Conservation (phyloP, 2,113 vertebrate species). For the Ascaphus truei region DNA sequence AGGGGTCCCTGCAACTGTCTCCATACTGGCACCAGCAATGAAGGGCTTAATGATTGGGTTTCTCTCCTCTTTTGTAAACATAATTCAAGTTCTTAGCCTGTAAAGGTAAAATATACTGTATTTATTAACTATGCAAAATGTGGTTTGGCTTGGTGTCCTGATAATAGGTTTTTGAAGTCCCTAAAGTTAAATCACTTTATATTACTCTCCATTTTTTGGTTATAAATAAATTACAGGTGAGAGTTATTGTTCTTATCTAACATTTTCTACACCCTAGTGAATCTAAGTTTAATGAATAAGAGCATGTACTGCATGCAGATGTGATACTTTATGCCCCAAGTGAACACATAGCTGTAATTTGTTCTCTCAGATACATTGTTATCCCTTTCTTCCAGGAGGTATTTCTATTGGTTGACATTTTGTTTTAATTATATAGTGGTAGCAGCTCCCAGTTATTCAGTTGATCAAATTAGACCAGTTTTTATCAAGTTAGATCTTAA, state of each 20-base stretch:
- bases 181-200: too few species aligned
- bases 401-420: slow-evolving; percentile 29
- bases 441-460: slow-evolving; percentile 12
- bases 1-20: too few species aligned
- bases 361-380: slow-evolving; percentile 7
- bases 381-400: neutral
- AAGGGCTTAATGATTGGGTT: too few species aligned
- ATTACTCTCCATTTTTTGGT: neutral
- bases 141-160: too few species aligned
- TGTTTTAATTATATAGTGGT: slow-evolving; percentile 26
- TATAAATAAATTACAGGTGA: slow-evolving; percentile 3
- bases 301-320: neutral
- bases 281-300: neutral
- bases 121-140: too few species aligned
- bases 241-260: slow-evolving; percentile 12
- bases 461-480: slow-evolving; percentile 1
- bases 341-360: neutral
- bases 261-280: slow-evolving; percentile 19
- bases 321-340: neutral
- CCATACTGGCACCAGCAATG: too few species aligned
- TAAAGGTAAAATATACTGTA: too few species aligned
- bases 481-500: slow-evolving; percentile 24
- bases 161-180: too few species aligned
- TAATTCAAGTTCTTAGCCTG: too few species aligned
- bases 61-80: too few species aligned